Evolutionary conservation across 2,797 vertebrate species (phyloP).

Genomic region (Rhabdophis nuchalis): DNA sequence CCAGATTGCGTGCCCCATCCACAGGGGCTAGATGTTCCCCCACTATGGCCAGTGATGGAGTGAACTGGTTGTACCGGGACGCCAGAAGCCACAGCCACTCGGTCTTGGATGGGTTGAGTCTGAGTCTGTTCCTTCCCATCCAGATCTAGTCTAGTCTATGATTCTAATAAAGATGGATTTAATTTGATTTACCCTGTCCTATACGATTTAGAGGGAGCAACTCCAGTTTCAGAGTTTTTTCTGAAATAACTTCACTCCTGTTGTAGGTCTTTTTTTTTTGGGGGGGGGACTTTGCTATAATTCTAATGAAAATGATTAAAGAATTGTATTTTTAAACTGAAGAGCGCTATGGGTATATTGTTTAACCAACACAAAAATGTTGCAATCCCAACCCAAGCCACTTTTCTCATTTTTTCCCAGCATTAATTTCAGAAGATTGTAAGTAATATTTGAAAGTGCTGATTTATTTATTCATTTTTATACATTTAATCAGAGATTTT

Average conservation of each 20-base stretch:
- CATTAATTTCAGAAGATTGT: background rate
- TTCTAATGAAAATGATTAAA: background rate
- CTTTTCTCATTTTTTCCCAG: background rate
- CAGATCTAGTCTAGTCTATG: too few relatives aligned
- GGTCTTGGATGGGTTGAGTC: too few relatives aligned
- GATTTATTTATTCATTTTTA: background rate
- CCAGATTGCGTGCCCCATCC: too few relatives aligned
- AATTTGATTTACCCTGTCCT: too few relatives aligned
- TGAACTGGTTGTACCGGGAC: too few relatives aligned
- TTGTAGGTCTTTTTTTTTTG: background rate
- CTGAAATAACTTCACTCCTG: background rate
- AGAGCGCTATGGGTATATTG: background rate
- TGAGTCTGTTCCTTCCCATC: too few relatives aligned
- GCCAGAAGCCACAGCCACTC: too few relatives aligned
- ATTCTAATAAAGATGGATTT: too few relatives aligned
- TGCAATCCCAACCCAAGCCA: background rate
- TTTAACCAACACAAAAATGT: background rate
- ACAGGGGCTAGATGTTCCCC: too few relatives aligned
- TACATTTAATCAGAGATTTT: background rate
- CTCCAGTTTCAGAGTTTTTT: too few relatives aligned
- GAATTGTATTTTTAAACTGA: background rate
- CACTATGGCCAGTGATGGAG: too few relatives aligned
- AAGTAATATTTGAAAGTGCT: background rate
- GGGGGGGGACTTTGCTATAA: background rate
- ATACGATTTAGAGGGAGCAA: too few relatives aligned